Evolutionary conservation across 2,113 vertebrate genomes (phyloP).

Genomic region (Opisthocomus hoazin): DNA sequence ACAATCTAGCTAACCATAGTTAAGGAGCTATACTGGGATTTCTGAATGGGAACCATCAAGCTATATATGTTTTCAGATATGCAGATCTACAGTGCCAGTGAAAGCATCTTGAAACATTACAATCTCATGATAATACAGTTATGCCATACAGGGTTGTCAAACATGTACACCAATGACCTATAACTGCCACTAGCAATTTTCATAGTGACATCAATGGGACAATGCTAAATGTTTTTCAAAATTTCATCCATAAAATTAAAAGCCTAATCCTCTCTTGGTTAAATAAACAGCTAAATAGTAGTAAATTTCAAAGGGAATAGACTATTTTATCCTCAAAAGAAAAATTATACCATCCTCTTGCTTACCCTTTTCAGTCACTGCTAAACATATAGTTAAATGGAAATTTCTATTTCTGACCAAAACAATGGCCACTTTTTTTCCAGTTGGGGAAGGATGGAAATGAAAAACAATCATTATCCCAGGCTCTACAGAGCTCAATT

Average conservation of each 20-base stretch:
- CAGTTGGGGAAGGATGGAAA: background rate
- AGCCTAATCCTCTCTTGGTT: background rate
- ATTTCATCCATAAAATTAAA: background rate
- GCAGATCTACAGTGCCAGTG: background rate
- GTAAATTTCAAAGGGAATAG: background rate
- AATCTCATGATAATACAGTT: background rate
- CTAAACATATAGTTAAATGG: background rate
- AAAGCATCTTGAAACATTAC: background rate
- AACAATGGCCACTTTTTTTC: background rate
- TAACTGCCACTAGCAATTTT: background rate
- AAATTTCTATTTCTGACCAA: background rate
- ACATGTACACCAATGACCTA: background rate
- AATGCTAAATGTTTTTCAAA: background rate
- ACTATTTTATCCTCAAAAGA: background rate
- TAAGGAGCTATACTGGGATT: slow-evolving; percentile 8
- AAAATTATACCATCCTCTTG: background rate
- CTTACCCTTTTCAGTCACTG: background rate
- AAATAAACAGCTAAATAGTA: background rate
- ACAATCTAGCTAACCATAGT: background rate
- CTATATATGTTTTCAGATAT: background rate
- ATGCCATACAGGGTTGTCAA: background rate
- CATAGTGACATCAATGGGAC: background rate
- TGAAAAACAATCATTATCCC: background rate
- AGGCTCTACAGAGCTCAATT: background rate
- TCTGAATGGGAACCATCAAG: background rate